Percentiles rank a stretch among this genome's conserved stretches.
These are phyloP conservation scores for Triplophysa rosa DNA, from an alignment of 2,113 vertebrate species.

Conservation along the genomic window DNA sequence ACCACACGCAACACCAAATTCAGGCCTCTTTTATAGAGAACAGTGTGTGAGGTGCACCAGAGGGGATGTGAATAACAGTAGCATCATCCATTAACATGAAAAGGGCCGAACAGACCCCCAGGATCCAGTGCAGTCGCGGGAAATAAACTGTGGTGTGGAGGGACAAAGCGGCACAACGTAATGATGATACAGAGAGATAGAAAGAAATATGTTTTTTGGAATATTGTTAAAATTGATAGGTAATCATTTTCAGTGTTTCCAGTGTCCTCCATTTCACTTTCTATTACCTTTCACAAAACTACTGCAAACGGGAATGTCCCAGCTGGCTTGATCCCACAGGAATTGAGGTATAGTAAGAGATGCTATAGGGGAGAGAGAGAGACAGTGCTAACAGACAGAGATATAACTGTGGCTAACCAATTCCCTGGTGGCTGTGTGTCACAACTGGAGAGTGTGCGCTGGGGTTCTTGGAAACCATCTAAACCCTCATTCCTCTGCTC, in stretches of 20 bases:
- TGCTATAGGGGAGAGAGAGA: background rate
- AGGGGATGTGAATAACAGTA: slow-evolving; percentile 24
- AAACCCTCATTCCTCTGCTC: background rate
- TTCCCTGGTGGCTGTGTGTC: slow-evolving; percentile 7
- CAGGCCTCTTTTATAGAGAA: background rate
- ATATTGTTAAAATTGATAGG: too few relatives aligned
- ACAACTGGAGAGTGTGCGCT: background rate
- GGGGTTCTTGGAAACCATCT: slow-evolving; percentile 26
- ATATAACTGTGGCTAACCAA: background rate
- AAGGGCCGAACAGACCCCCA: slow-evolving; percentile 1
- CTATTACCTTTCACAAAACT: too few relatives aligned
- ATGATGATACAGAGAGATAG: background rate
- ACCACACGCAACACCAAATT: slow-evolving; percentile 21
- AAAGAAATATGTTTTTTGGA: too few relatives aligned
- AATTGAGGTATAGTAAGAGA: background rate
- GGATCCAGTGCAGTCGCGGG: background rate
- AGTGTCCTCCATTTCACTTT: too few relatives aligned
- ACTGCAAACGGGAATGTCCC: too few relatives aligned
- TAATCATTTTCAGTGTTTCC: too few relatives aligned
- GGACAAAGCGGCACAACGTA: background rate
- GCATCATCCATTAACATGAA: slow-evolving; percentile 26
- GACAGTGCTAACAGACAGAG: background rate
- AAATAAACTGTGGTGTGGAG: background rate
- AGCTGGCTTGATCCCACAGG: background rate
- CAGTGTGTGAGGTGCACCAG: background rate